A percentile compares a stretch with the other conserved stretches of the same genome.
phyloP scores from a whole-genome alignment of 2,888 invertebrate species.

The Cosmorhoe ocellata region DNA sequence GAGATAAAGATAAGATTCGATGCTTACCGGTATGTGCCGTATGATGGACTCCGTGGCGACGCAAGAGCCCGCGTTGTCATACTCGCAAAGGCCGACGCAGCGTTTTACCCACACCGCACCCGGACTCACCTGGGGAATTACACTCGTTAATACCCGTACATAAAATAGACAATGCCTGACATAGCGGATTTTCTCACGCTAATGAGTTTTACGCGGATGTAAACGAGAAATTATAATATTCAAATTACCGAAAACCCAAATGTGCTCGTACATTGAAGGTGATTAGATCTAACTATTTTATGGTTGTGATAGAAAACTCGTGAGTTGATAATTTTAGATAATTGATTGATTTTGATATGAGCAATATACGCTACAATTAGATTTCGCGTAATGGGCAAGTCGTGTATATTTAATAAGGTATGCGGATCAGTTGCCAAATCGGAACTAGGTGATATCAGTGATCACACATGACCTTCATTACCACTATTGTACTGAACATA shows the following conservation, averaged over 20 bases:
- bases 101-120: conserved; percentile 73
- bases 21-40: conserved; percentile 67
- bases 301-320: not conserved
- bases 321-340: conserved; percentile 9
- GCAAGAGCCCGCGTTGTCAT: conserved; percentile 59
- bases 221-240: conserved; percentile 36
- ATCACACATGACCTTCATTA: conserved; percentile 9
- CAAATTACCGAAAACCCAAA: conserved; percentile 30
- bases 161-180: conserved; percentile 41
- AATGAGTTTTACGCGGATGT: conserved; percentile 45
- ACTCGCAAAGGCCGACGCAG: conserved; percentile 72
- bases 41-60: conserved; percentile 52
- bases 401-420: conserved; percentile 1
- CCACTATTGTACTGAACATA: too few species aligned
- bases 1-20: conserved; percentile 50
- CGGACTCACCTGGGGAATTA: conserved; percentile 71
- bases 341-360: conserved; percentile 11
- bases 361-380: conserved; percentile 14
- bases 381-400: conserved; percentile 10
- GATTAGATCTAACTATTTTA: conserved; percentile 8
- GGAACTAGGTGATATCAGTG: conserved; percentile 5
- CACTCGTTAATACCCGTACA: conserved; percentile 41
- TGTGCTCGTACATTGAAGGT: conserved; percentile 7
- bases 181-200: conserved; percentile 65
- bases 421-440: conserved; percentile 23